These are phyloP conservation scores for Scaptomyza polygonia DNA, from an alignment of 2,888 invertebrate species.

Conservation along the genomic window DNA sequence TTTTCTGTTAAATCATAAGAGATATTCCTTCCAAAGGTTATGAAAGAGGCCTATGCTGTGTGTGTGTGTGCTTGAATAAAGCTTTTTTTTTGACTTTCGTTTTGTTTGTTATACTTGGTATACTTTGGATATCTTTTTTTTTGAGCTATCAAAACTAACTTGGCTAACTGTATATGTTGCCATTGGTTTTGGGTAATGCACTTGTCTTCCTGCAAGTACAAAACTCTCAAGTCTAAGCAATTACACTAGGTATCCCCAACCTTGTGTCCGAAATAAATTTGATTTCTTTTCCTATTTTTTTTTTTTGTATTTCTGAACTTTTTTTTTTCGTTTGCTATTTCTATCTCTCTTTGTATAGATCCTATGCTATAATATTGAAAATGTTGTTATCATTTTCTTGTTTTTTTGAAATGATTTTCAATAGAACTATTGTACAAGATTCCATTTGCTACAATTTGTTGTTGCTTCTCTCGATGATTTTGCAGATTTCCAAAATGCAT, in stretches of 20 bases:
- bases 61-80: slow-evolving; percentile 12
- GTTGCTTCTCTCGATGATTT: slow-evolving; percentile 70
- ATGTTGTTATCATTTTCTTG: slow-evolving; percentile 6
- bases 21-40: slow-evolving; percentile 19
- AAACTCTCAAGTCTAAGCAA: slow-evolving; percentile 78
- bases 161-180: slow-evolving; percentile 34
- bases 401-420: slow-evolving; percentile 54
- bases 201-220: slow-evolving; percentile 73
- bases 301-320: slow-evolving; percentile 13
- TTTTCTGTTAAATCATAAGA: slow-evolving; percentile 33
- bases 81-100: slow-evolving; percentile 13
- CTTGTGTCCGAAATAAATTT: slow-evolving; percentile 68
- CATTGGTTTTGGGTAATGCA: slow-evolving; percentile 65
- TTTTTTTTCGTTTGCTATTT: slow-evolving; percentile 9
- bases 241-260: slow-evolving; percentile 83
- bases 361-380: slow-evolving; percentile 32
- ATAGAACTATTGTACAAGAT: slow-evolving; percentile 81
- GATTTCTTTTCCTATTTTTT: slow-evolving; percentile 6
- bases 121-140: slow-evolving; percentile 25
- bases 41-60: slow-evolving; percentile 17
- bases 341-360: slow-evolving; percentile 76
- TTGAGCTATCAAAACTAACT: slow-evolving; percentile 24
- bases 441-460: slow-evolving; percentile 77
- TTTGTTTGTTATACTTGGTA: slow-evolving; percentile 14
- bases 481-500: slow-evolving; percentile 77